phyloP scores from a whole-genome alignment of 2,888 invertebrate genomes.

The Acronicta aceris region DNA sequence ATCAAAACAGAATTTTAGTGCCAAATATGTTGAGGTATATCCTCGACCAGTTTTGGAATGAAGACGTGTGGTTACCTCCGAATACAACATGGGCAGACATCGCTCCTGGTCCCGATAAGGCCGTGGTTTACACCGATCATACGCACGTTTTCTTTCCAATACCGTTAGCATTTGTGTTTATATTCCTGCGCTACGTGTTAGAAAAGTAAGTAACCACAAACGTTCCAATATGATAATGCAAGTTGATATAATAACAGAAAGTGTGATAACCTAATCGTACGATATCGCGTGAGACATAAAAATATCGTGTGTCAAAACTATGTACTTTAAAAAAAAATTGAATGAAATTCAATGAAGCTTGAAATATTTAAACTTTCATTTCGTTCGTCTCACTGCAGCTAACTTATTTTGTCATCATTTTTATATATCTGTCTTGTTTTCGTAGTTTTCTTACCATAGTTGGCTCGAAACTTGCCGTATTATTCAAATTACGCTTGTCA shows the following conservation, averaged over 20 bases:
- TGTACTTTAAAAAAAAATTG: slow-evolving; percentile 40
- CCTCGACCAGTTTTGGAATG: slow-evolving; percentile 93
- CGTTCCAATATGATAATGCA: slow-evolving; percentile 28
- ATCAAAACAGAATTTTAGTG: slow-evolving; percentile 47
- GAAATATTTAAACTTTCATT: slow-evolving; percentile 18
- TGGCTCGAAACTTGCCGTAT: slow-evolving; percentile 9
- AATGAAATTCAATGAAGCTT: slow-evolving; percentile 31
- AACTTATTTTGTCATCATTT: not conserved
- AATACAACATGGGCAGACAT: slow-evolving; percentile 97
- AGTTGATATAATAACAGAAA: slow-evolving; percentile 51
- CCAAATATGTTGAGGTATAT: slow-evolving; percentile 79
- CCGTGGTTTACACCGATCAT: slow-evolving; percentile 93
- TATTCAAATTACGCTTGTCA: slow-evolving; percentile 25
- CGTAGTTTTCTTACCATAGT: slow-evolving; percentile 16
- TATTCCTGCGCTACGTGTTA: slow-evolving; percentile 93
- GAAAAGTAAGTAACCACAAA: slow-evolving; percentile 93
- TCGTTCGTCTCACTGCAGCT: not conserved
- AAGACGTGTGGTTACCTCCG: slow-evolving; percentile 97
- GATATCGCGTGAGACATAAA: slow-evolving; percentile 44
- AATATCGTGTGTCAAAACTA: slow-evolving; percentile 33
- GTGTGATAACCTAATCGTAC: slow-evolving; percentile 52
- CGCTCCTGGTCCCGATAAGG: slow-evolving; percentile 92
- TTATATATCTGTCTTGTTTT: slow-evolving; percentile 7
- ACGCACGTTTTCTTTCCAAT: slow-evolving; percentile 95
- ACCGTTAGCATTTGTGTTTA: slow-evolving; percentile 94